Percentiles rank a stretch among this genome's conserved stretches.
These are phyloP conservation scores for Trichacis sp. DNA, from an alignment of 2,888 invertebrate species.

Conservation along the genomic window DNA sequence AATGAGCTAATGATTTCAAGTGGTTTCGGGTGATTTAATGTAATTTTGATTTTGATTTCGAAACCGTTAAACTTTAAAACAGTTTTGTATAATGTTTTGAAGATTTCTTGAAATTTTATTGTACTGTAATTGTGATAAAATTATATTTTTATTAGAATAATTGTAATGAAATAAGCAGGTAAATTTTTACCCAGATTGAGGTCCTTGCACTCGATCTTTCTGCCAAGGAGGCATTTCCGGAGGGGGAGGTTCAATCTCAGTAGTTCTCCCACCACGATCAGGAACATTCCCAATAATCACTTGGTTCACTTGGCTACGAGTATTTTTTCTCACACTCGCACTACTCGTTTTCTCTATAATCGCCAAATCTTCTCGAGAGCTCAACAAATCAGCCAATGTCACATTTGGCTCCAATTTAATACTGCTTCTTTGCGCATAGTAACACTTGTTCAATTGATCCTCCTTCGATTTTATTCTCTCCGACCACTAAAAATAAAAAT, in stretches of 20 bases:
- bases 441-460: constrained; percentile 76
- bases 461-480: constrained; percentile 82
- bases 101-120: too few species aligned
- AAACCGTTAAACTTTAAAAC: too few species aligned
- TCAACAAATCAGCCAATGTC: constrained; percentile 82
- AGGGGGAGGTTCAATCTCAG: constrained; percentile 91
- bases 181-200: constrained; percentile 54
- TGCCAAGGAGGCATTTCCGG: constrained; percentile 98
- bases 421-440: constrained; percentile 71
- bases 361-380: constrained; percentile 86
- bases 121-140: too few species aligned
- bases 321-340: constrained; percentile 86
- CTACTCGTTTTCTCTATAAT: constrained; percentile 94
- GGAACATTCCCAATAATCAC: constrained; percentile 93
- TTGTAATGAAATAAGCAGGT: too few species aligned
- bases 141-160: too few species aligned
- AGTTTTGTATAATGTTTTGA: too few species aligned
- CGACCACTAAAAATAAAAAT: constrained; percentile 78
- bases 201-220: constrained; percentile 74
- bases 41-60: too few species aligned
- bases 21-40: too few species aligned
- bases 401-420: constrained; percentile 76
- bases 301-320: constrained; percentile 85
- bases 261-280: constrained; percentile 93
- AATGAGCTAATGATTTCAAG: too few species aligned